Evolutionary conservation across 2,888 invertebrate genomes (phyloP), one percentile per base, ranked within the genome.

Genomic region (Andrena bucephala): DNA sequence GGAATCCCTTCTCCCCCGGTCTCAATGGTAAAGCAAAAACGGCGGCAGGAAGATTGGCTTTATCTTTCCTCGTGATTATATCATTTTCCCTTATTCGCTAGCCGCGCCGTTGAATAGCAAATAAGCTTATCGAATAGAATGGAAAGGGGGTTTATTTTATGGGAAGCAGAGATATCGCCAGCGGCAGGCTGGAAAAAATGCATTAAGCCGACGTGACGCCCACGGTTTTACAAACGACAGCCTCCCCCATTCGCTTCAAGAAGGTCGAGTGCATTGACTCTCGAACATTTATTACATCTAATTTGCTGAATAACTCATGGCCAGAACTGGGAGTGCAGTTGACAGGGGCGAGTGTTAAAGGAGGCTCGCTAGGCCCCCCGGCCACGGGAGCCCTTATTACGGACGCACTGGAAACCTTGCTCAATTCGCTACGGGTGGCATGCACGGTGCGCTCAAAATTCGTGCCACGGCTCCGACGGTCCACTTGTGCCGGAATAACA

Each of bases 241-340:
- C 57, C 27, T 16, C 69, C 75, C 60, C 68, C 3, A 20, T 36
- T 60, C 16, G 27, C 36, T 76, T 60, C 33, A 29, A 20, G 36
- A 57, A 54, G 54, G 48, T 71, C 83, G 83, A 59, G 73, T 65
- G 66, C 80, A 76, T 76, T 50, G 81, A 78, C 77, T 80, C 68
- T 16, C 54, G 73, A 73, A 86, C 83, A 88, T 88, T 89, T 83
- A 88, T 87, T 85, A 86, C 66, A 63, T 83, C 73, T 84, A 87
- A 87, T 88, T 87, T 83, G 52, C 68, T 78, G 81, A 88, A 87
- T 83, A 88, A 88, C 81, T 89, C 79, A 80, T 27, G 48, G 24
- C 33, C 63, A 29, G 74, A 81, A 89, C 87, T 82, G 77, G 76
- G 75, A 80, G 78, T 85, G 80, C 68, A 77, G 84, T 89, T 88